These are phyloP conservation scores for Cynocephalus volans DNA, from an alignment of 2,113 vertebrate genomes.

Conservation along the genomic window DNA sequence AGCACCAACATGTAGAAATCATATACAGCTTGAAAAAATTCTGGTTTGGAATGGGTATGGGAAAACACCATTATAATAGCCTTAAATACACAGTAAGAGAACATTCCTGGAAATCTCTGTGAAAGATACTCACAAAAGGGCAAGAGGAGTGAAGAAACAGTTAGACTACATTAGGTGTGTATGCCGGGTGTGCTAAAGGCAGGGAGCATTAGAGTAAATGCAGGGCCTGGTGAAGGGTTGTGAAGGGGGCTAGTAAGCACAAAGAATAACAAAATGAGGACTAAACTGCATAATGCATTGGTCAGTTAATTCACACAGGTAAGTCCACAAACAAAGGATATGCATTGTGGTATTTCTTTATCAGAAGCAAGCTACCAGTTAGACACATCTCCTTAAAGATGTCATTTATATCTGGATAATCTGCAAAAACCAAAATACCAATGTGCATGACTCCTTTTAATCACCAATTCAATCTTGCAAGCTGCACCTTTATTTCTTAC, in stretches of 20 bases:
- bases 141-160: background rate
- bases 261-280: background rate
- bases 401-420: background rate
- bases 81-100: too few species aligned
- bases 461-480: background rate
- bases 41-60: too few species aligned
- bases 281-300: background rate
- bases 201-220: background rate
- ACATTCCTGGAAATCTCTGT: too few species aligned
- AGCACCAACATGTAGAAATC: too few species aligned
- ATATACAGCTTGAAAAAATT: too few species aligned
- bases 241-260: background rate
- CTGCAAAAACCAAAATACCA: background rate
- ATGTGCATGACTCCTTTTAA: background rate
- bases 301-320: background rate
- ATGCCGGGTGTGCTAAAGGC: rapidly evolving
- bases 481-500: background rate
- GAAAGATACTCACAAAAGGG: too few species aligned
- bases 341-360: background rate
- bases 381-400: background rate
- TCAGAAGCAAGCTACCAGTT: background rate
- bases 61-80: too few species aligned
- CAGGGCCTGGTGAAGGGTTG: rapidly evolving
- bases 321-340: background rate
- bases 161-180: background rate